Evolutionary conservation across 2,888 invertebrate species (phyloP).

Genomic region (Hoplodrina ambigua): DNA sequence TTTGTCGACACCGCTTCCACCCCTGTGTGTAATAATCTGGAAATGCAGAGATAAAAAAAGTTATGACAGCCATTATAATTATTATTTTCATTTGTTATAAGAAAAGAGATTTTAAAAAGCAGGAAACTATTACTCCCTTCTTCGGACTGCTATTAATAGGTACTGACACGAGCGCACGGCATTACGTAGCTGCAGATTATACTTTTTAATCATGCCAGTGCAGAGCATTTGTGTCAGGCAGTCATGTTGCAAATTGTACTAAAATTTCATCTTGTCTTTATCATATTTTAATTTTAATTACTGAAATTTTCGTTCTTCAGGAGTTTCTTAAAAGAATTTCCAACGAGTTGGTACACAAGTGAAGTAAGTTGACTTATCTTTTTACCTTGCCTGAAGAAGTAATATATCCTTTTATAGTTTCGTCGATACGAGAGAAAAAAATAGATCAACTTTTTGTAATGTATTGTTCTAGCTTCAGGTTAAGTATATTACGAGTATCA

Average conservation of each 20-base stretch:
- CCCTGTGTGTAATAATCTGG: slow-evolving; percentile 22
- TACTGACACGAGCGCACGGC: background rate
- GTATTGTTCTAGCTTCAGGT: too few relatives aligned
- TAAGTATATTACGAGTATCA: too few relatives aligned
- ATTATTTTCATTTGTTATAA: slow-evolving; percentile 8
- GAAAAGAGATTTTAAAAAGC: background rate
- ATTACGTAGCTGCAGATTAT: background rate
- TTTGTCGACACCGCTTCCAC: slow-evolving; percentile 1
- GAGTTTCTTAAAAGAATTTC: background rate
- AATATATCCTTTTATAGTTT: too few relatives aligned
- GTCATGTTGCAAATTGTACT: background rate
- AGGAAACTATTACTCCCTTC: background rate
- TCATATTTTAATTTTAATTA: background rate
- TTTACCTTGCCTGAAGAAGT: background rate
- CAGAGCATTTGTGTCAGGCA: background rate
- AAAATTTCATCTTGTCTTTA: background rate
- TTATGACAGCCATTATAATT: slow-evolving; percentile 3
- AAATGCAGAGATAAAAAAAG: slow-evolving; percentile 24
- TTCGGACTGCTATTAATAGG: too few relatives aligned
- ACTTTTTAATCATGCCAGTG: slow-evolving; percentile 7
- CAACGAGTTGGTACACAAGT: background rate
- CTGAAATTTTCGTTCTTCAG: background rate
- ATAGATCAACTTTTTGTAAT: background rate
- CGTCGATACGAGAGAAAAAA: background rate
- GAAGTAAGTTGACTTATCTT: background rate